These are phyloP conservation scores for Ptychochromis oligacanthus DNA, from an alignment of 2,113 vertebrate genomes.

Conservation along the genomic window DNA sequence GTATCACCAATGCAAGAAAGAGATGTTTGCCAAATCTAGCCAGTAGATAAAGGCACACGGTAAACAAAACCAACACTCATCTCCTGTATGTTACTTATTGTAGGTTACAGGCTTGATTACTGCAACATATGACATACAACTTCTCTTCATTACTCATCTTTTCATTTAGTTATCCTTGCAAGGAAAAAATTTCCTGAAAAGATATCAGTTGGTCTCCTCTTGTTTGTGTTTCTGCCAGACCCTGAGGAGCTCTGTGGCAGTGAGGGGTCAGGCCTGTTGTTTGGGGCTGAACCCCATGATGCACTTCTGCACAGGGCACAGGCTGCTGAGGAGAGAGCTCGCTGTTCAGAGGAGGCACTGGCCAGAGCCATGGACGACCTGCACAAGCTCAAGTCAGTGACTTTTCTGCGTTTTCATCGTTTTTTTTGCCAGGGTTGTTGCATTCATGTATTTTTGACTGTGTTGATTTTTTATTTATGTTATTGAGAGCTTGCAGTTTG, in stretches of 20 bases:
- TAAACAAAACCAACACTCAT: background rate
- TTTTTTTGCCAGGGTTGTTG: background rate
- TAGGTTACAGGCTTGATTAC: background rate
- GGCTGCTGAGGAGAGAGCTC: slow-evolving; percentile 82
- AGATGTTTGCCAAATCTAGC: background rate
- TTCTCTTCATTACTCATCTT: background rate
- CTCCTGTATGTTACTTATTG: background rate
- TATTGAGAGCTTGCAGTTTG: background rate
- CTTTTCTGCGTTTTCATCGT: background rate
- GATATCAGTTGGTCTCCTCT: background rate
- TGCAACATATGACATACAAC: no score
- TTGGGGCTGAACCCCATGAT: slow-evolving; percentile 19
- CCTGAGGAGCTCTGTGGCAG: slow-evolving; percentile 84
- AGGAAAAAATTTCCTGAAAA: background rate
- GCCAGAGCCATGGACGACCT: slow-evolving; percentile 87
- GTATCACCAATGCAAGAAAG: background rate
- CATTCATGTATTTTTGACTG: background rate
- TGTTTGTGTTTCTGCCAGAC: slow-evolving; percentile 77
- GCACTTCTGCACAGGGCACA: slow-evolving; percentile 78
- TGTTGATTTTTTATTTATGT: background rate
- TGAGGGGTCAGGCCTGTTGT: slow-evolving; percentile 36
- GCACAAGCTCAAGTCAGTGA: slow-evolving; percentile 88
- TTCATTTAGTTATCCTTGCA: background rate
- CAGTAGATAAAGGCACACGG: background rate
- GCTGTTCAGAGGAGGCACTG: slow-evolving; percentile 83